Conservation (phyloP, 2,797 vertebrate genomes). For the Spinus pinus region DNA sequence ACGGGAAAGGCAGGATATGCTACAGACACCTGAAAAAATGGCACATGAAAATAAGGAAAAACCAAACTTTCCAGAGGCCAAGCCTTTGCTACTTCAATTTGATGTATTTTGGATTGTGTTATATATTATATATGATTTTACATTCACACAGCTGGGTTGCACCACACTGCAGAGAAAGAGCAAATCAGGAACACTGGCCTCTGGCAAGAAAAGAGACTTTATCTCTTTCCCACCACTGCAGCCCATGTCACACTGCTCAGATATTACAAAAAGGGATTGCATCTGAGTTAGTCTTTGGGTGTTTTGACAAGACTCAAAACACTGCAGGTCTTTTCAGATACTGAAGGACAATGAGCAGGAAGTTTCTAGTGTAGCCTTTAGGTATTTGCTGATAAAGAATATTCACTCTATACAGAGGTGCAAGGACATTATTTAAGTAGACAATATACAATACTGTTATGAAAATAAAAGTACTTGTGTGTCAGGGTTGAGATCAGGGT, state of each 20-base stretch:
- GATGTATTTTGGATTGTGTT: neutral
- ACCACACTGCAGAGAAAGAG: neutral
- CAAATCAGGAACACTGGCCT: neutral
- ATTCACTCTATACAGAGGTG: neutral
- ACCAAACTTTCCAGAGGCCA: neutral
- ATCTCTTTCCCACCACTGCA: neutral
- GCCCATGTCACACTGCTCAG: rapidly evolving
- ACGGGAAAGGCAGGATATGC: neutral
- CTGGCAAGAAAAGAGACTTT: neutral
- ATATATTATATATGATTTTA: neutral
- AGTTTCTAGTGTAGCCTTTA: neutral
- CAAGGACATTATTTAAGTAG: neutral
- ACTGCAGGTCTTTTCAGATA: neutral
- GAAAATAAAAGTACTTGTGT: neutral
- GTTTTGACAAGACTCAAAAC: neutral
- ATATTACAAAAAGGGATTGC: neutral
- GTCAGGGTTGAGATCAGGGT: neutral
- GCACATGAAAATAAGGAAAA: neutral
- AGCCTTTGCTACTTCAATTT: neutral
- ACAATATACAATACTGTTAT: neutral
- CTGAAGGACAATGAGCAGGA: neutral
- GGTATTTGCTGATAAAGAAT: neutral
- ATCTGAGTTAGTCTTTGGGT: neutral
- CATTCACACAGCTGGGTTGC: neutral
- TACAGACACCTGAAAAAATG: neutral